Base-by-base conservation (phyloP, 2,888 invertebrate species). In the Nysson spinosus region DNA sequence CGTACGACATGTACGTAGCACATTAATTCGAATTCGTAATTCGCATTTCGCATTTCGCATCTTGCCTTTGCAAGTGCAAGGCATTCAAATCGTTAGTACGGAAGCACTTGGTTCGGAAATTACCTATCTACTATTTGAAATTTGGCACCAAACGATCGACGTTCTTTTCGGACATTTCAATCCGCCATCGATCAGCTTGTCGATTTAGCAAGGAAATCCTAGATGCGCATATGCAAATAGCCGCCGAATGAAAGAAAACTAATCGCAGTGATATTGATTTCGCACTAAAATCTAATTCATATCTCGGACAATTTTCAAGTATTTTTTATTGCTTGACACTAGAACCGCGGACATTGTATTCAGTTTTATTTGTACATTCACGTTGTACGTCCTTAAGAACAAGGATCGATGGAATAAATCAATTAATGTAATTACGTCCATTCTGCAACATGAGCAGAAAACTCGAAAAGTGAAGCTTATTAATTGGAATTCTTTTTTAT, bases 91-190 rank as follows among this genome's bases (percentile, higher is more conserved):
- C 67, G 49, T 67, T 68, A 68, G 61, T 68, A 61, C 67, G 67
- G 66, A 68, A 68, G 61, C 61, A 56, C 52, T 47, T 49, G 66
- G 65, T 67, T 66, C 58, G 54, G 46, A 32, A 65, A 65, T 67
- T 63, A 60, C 43, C 66, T 67, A 67, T 49, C 60, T 67, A 66
- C 66, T 67, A 66, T 50, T 66, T 43, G 55, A 61, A 68, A 68
- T 68, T 67, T 68, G 68, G 68, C 68, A 67, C 61, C 67, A 66
- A 49, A 54, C 67, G 60, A 66, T 54, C 67, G 68, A 61, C 47
- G 61, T 37, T 60, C 35, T 28, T 46, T 34, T 46, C 46, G 50
- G 46, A 26, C 40, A 19, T 47, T 34, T 37, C 22, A 55, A 20
- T 9, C 26, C 50, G 37, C 46, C 65, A 64, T 66, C 65, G 50